Evolutionary conservation across 2,888 invertebrate genomes (phyloP).

Genomic region (Drosophila barbarae): DNA sequence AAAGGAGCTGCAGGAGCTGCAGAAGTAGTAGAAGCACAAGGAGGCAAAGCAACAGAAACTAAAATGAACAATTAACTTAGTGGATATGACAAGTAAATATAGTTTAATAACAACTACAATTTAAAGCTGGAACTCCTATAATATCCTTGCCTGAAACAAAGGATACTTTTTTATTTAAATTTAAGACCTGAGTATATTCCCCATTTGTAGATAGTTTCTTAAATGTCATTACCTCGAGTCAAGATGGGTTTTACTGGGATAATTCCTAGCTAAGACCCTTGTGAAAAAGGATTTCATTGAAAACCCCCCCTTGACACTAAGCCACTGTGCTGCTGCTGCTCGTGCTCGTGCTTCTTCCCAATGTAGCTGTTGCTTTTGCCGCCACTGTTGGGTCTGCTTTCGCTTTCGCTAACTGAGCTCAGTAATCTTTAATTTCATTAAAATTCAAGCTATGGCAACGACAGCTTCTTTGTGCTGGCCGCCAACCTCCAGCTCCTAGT

Average conservation of each 20-base stretch:
- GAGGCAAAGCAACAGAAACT: neutral
- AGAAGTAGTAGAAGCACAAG: too few species aligned
- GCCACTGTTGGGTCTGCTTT: constrained; percentile 8
- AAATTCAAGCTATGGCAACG: constrained; percentile 54
- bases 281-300: neutral
- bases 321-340: constrained; percentile 3
- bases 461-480: constrained; percentile 43
- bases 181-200: neutral
- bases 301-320: constrained; percentile 8
- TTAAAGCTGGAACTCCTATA: neutral
- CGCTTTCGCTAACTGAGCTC: constrained; percentile 46
- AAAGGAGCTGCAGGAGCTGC: neutral
- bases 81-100: neutral
- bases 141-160: neutral
- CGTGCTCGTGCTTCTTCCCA: neutral
- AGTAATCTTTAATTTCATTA: constrained; percentile 69
- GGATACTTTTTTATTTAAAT: neutral
- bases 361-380: neutral
- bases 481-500: constrained; percentile 12
- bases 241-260: neutral
- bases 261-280: neutral
- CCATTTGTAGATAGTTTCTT: neutral
- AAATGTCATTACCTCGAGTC: neutral
- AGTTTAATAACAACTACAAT: neutral
- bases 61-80: neutral